Evolutionary conservation across 1,140 invertebrate genomes (phyloP).

Genomic region (Bicyclus anynana): DNA sequence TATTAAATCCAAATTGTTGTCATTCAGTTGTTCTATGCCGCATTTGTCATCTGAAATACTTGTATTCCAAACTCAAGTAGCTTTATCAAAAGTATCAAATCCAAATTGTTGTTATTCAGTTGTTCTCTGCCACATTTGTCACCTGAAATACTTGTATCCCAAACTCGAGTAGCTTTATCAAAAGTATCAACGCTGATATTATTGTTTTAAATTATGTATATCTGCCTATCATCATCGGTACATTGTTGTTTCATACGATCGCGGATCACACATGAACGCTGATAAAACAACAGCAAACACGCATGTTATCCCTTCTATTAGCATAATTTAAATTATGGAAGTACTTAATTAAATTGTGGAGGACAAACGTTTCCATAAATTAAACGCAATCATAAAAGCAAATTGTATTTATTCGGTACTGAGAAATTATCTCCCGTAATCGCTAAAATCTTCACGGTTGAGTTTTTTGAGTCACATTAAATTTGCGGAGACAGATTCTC

Average conservation of each 20-base stretch:
- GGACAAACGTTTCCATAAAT: slow-evolving; percentile 26
- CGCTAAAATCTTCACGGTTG: slow-evolving; percentile 28
- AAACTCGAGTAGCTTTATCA: too few species aligned
- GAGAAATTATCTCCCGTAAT: slow-evolving; percentile 22
- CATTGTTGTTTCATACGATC: neutral
- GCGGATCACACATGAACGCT: neutral
- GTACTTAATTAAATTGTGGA: slow-evolving; percentile 13
- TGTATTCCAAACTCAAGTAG: too few species aligned
- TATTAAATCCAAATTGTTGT: too few species aligned
- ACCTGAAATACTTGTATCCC: too few species aligned
- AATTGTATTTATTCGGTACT: slow-evolving; percentile 18
- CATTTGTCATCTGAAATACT: too few species aligned
- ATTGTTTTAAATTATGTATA: too few species aligned
- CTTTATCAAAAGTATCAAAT: too few species aligned
- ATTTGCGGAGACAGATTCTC: slow-evolving; percentile 16
- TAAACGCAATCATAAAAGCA: slow-evolving; percentile 21
- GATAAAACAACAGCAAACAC: neutral
- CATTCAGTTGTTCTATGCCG: too few species aligned
- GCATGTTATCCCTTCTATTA: slow-evolving; percentile 9
- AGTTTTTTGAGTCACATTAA: slow-evolving; percentile 24
- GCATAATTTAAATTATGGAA: slow-evolving; percentile 15
- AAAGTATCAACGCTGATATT: too few species aligned
- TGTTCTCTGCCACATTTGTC: too few species aligned
- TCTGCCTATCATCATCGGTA: neutral
- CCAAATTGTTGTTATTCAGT: too few species aligned